Evolutionary conservation across 92 coral and sea anemone genomes (phyloP).

Genomic region (Plumapathes pennacea): DNA sequence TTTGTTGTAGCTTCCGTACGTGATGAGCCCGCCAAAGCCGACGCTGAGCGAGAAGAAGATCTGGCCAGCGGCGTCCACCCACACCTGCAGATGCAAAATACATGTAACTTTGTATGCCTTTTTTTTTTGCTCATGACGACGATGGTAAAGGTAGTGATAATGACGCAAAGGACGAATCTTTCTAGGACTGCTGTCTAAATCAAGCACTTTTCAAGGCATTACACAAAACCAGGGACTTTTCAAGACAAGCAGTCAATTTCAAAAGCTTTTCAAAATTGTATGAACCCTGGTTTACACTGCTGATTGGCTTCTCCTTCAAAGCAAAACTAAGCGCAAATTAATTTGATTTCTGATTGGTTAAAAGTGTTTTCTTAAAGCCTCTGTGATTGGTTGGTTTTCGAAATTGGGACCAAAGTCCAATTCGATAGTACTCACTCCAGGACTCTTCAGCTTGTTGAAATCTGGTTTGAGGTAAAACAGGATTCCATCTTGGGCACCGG

Average conservation of each 20-base stretch:
- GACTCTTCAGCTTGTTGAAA: constrained; percentile 30
- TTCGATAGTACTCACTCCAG: constrained; percentile 27
- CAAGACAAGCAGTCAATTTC: too few species aligned
- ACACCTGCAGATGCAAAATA: constrained; percentile 42
- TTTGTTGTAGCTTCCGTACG: constrained; percentile 90
- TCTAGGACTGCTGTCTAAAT: not conserved
- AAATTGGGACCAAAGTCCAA: too few species aligned
- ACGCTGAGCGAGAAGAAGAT: constrained; percentile 91
- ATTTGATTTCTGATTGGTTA: too few species aligned
- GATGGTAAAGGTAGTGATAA: not conserved
- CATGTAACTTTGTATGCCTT: too few species aligned
- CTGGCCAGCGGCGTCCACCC: constrained; percentile 95
- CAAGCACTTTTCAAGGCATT: too few species aligned
- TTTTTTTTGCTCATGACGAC: not conserved
- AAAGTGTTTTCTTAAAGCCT: too few species aligned
- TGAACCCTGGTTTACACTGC: too few species aligned
- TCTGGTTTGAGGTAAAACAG: constrained; percentile 74
- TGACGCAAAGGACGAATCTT: not conserved
- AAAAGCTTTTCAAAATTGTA: too few species aligned
- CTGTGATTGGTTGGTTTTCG: too few species aligned
- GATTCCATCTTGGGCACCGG: constrained; percentile 74
- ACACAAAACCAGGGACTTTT: too few species aligned
- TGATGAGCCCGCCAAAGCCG: constrained; percentile 91
- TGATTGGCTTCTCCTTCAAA: too few species aligned
- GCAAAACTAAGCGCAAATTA: too few species aligned